Evolutionary conservation across 1,140 invertebrate genomes (phyloP), one percentile per base, ranked within the genome.

Genomic region (Lepidurus apus): DNA sequence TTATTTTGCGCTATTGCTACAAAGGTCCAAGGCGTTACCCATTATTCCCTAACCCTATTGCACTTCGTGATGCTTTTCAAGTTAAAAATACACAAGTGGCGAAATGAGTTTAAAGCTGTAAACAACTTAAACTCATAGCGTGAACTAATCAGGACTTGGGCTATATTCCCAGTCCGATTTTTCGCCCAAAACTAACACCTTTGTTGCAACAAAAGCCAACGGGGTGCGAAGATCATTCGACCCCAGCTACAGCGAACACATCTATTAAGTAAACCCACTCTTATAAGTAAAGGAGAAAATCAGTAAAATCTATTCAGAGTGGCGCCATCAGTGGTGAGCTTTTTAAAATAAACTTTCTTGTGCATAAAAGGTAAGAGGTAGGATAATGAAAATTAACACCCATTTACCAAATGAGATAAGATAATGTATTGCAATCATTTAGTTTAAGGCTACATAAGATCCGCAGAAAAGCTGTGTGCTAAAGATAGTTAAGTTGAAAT

Each of bases 21-120:
- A 65, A 65, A 65, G 53, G 21, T 65, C 53, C 53, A 65, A 65
- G 53, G 53, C 53, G 53, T 65, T 65, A 65, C 53, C 53, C 53
- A 65, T 65, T 65, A 13, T 65, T 65, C 53, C 21, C 53, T 65
- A 13, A 65, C 53, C 53, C 53, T 34, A 21, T 21, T 65, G 53
- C 53, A 65, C 53, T n/a, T 65, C 53, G 17, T 65, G 6, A 11
- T 13, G 9, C 6, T 17, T 65, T 65, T 17, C 53, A 65, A 9
- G 34, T 34, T 34, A 34, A 34, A 34, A 34, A 34, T 34, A 4
- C 53, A n/a, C 53, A n/a, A 13, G 9, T 21, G 21, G 6, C 10
- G 21, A 17, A 65, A 21, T 65, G 21, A 17, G 13, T 7, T 65
- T 65, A n/a, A 65, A 17, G 53, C 53, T 21, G 8, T 7, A 11